A percentile compares a stretch with the other conserved stretches of the same genome.
Evolutionary conservation across 2,888 invertebrate genomes (phyloP).

Genomic region (Melipona beecheii): DNA sequence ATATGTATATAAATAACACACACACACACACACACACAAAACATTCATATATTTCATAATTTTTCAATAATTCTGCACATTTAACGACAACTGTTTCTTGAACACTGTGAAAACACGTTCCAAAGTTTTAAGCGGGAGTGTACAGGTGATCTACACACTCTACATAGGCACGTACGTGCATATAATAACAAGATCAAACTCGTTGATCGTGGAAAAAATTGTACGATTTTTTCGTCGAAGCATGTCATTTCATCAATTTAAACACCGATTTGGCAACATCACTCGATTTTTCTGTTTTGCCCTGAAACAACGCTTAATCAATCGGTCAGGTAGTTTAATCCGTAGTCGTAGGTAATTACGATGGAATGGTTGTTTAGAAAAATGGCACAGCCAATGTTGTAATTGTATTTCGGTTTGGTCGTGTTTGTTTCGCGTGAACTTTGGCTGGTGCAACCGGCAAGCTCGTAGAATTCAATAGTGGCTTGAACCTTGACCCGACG

Average conservation of each 20-base stretch:
- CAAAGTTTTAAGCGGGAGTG: no score
- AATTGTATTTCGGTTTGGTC: background rate
- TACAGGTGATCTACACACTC: background rate
- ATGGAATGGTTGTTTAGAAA: background rate
- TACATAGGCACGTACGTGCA: background rate
- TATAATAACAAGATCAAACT: background rate
- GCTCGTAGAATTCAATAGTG: background rate
- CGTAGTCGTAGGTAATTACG: background rate
- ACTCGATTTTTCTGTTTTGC: background rate
- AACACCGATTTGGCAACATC: background rate
- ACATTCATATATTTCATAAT: no score
- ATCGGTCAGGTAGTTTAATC: background rate
- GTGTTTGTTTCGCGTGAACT: background rate
- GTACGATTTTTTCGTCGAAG: background rate
- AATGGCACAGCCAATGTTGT: background rate
- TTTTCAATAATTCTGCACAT: no score
- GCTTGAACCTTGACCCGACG: constrained; percentile 36
- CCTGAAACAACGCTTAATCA: background rate
- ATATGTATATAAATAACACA: no score
- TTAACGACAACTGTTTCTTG: no score
- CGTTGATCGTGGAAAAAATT: constrained; percentile 34
- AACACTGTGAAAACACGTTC: no score
- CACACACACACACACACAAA: no score
- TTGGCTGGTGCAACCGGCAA: constrained; percentile 37
- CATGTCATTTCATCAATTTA: background rate